Percentiles rank a stretch among this genome's conserved stretches.
phyloP scores from a whole-genome alignment of 2,797 vertebrate species.

The Chiroxiphia lanceolata region DNA sequence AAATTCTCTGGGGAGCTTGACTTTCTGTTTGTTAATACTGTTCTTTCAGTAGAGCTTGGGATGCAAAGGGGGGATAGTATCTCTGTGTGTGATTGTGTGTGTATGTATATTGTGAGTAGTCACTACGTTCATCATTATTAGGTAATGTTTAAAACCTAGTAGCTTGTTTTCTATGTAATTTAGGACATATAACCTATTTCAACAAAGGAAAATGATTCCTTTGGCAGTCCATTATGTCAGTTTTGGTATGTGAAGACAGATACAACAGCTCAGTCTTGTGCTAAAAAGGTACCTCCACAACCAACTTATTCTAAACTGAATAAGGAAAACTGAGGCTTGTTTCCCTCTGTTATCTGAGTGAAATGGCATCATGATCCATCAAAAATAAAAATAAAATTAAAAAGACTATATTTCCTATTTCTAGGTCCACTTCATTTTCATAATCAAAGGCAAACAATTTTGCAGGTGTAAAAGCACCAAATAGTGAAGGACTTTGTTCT shows the following conservation, averaged over 20 bases:
- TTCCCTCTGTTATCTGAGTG: background rate
- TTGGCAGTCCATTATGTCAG: background rate
- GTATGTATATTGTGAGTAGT: background rate
- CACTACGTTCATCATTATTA: background rate
- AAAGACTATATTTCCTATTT: background rate
- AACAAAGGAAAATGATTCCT: background rate
- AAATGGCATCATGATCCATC: background rate
- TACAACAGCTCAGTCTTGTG: background rate
- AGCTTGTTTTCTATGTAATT: background rate
- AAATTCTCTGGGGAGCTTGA: background rate
- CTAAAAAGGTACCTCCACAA: background rate
- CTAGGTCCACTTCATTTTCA: background rate
- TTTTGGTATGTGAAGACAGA: background rate
- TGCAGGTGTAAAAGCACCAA: background rate
- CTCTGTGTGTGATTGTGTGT: rapidly evolving
- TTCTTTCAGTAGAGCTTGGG: background rate
- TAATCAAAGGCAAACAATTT: background rate
- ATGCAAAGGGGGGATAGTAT: background rate
- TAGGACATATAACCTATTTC: background rate
- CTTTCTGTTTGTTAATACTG: background rate
- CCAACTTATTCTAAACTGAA: rapidly evolving
- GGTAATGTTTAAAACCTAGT: background rate
- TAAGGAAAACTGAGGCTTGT: background rate
- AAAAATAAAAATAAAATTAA: background rate
- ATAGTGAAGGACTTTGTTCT: background rate